These are phyloP conservation scores for Mimachlamys varia DNA, from an alignment of 2,888 invertebrate genomes.

Conservation along the genomic window DNA sequence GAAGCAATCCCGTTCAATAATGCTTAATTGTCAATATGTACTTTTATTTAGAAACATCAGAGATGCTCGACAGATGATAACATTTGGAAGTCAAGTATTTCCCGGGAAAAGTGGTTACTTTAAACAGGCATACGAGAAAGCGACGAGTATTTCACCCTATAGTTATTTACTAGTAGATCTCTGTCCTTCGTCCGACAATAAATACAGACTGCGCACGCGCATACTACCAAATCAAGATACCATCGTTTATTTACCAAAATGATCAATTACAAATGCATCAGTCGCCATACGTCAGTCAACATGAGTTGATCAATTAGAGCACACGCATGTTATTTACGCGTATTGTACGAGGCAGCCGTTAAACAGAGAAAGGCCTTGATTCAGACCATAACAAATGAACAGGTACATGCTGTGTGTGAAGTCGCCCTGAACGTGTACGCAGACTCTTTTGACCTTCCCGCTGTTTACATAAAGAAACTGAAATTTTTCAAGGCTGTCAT, in stretches of 20 bases:
- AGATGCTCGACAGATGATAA: constrained; percentile 45
- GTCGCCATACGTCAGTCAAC: neutral
- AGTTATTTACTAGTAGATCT: constrained; percentile 48
- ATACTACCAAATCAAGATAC: constrained; percentile 44
- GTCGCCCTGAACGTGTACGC: neutral
- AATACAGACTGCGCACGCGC: constrained; percentile 39
- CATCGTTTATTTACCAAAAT: constrained; percentile 24
- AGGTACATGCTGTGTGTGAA: constrained; percentile 20
- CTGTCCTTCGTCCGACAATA: constrained; percentile 9
- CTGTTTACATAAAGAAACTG: neutral
- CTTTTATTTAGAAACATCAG: constrained; percentile 47
- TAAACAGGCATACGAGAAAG: constrained; percentile 44
- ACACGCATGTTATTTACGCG: neutral
- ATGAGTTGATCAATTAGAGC: constrained; percentile 46
- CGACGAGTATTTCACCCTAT: constrained; percentile 33
- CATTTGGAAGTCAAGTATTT: constrained; percentile 47
- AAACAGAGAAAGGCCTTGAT: constrained; percentile 36
- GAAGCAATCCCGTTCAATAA: constrained; percentile 47
- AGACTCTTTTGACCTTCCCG: neutral
- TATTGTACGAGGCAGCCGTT: neutral
- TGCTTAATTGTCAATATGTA: constrained; percentile 3
- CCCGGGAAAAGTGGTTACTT: constrained; percentile 43
- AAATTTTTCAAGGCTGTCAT: constrained; percentile 7
- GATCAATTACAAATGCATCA: constrained; percentile 39
- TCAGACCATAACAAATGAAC: neutral